Conservation (phyloP, 2,797 vertebrate species). For the Dromococcyx pavoninus region DNA sequence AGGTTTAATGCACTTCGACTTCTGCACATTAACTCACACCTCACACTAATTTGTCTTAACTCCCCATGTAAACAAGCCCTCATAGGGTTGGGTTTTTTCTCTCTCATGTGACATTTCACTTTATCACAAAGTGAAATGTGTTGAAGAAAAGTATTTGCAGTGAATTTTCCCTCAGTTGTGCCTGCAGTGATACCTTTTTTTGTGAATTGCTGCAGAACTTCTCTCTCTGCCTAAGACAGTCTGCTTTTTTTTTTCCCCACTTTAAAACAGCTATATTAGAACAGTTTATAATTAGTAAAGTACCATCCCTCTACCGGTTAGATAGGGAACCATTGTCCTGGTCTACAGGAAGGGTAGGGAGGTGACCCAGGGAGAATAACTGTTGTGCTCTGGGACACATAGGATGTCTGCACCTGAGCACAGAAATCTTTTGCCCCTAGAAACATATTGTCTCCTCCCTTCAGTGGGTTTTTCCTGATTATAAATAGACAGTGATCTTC, state of each 20-base stretch:
- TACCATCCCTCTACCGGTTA: background rate
- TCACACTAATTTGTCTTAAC: slow-evolving; percentile 30
- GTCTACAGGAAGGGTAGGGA: background rate
- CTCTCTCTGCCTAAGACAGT: background rate
- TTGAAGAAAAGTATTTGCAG: slow-evolving; percentile 5
- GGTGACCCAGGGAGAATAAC: background rate
- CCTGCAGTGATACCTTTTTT: background rate
- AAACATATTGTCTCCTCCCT: background rate
- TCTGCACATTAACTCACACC: background rate
- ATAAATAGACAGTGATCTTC: background rate
- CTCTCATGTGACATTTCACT: slow-evolving; percentile 5
- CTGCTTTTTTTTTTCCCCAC: background rate
- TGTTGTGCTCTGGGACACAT: background rate
- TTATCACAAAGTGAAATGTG: background rate
- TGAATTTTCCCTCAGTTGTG: slow-evolving; percentile 5
- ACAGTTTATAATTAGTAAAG: background rate
- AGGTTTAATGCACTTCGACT: background rate
- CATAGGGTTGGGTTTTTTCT: background rate
- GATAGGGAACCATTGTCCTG: background rate
- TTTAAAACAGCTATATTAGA: background rate
- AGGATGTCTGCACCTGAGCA: background rate
- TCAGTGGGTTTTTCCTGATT: background rate
- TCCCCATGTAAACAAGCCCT: slow-evolving; percentile 22
- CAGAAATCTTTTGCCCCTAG: background rate
- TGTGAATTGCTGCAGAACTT: background rate